phyloP scores from a whole-genome alignment of 1,140 invertebrate species.

The Drosophila arizonae region DNA sequence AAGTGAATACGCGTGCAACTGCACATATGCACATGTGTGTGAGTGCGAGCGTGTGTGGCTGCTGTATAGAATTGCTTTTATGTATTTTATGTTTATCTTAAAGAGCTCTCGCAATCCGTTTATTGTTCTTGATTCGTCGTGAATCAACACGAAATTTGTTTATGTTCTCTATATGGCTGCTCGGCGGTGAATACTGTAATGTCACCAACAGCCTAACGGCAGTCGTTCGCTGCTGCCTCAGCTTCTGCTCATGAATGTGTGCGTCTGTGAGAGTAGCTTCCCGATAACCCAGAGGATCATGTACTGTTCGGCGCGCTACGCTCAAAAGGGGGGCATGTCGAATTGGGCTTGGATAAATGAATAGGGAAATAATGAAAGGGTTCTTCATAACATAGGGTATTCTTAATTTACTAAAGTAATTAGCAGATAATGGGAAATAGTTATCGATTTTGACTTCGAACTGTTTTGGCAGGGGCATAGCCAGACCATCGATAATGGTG shows the following conservation, averaged over 20 bases:
- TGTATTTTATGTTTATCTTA: slow-evolving; percentile 32
- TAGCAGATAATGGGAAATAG: too few species aligned
- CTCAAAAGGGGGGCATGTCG: neutral
- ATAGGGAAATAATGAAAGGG: neutral
- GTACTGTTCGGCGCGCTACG: slow-evolving; percentile 10
- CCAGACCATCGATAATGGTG: too few species aligned
- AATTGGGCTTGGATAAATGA: neutral
- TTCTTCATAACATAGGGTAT: neutral
- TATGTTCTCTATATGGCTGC: slow-evolving; percentile 27
- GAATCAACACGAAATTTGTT: slow-evolving; percentile 11
- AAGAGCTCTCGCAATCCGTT: slow-evolving; percentile 10
- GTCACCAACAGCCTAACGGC: neutral
- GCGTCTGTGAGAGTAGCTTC: slow-evolving; percentile 1
- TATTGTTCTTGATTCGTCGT: slow-evolving; percentile 10
- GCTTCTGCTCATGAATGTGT: neutral
- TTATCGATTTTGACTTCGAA: too few species aligned
- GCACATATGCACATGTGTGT: neutral
- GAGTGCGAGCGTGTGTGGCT: neutral
- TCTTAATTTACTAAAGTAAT: too few species aligned
- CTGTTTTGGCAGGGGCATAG: too few species aligned
- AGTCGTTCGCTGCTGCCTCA: slow-evolving; percentile 3
- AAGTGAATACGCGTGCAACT: neutral
- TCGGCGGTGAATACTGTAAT: slow-evolving; percentile 16
- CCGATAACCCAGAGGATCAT: slow-evolving; percentile 42
- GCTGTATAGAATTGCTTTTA: slow-evolving; percentile 8